These are phyloP conservation scores for Ferrisia virgata DNA, from an alignment of 2,888 invertebrate genomes.

Conservation along the genomic window DNA sequence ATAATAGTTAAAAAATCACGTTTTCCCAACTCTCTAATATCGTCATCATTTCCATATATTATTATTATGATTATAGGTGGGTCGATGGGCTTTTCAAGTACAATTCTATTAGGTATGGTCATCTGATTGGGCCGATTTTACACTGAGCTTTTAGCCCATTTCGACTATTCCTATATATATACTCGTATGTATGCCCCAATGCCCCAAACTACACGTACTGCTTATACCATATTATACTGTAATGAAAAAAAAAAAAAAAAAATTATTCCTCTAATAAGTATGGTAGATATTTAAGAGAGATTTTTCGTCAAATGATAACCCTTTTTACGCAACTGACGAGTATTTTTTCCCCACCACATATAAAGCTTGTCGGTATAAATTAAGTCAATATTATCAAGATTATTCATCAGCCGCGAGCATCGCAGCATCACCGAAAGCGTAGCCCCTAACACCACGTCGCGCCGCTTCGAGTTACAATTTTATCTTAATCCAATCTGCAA, in stretches of 20 bases:
- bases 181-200: no score
- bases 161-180: no score
- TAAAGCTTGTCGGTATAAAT: constrained; percentile 4
- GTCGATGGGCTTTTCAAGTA: no score
- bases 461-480: constrained; percentile 22
- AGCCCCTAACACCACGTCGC: neutral
- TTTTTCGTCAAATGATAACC: neutral
- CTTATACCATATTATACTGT: no score
- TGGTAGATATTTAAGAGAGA: neutral
- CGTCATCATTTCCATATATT: neutral
- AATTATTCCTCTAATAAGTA: neutral
- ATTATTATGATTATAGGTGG: no score
- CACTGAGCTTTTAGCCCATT: no score
- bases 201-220: no score
- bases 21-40: neutral
- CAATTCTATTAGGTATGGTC: no score
- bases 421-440: neutral
- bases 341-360: neutral
- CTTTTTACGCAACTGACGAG: neutral
- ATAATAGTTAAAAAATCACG: neutral
- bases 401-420: constrained; percentile 11
- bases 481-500: constrained; percentile 45
- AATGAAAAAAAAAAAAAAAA: no score
- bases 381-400: constrained; percentile 22
- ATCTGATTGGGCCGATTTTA: no score